A percentile compares a stretch with the other conserved stretches of the same genome.
Evolutionary conservation across 2,888 invertebrate genomes (phyloP).

Genomic region (Trichopoda pennipes): DNA sequence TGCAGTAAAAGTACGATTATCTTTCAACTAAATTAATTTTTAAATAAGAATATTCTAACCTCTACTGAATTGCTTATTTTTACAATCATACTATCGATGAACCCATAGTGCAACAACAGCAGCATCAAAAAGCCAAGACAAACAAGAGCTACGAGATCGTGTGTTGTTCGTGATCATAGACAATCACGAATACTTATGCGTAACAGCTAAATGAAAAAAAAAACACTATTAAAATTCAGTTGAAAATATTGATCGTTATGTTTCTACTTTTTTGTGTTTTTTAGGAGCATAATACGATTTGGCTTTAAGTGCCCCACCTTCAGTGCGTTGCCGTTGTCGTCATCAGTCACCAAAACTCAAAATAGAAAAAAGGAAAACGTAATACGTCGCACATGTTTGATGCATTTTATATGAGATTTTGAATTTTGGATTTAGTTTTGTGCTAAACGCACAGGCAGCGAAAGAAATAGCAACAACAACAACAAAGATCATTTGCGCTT

Average conservation of each 20-base stretch:
- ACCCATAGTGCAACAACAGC: conserved; percentile 43
- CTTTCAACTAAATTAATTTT: too few relatives aligned
- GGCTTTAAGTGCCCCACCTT: conserved; percentile 68
- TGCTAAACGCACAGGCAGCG: background rate
- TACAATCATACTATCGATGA: background rate
- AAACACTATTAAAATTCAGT: conserved; percentile 59
- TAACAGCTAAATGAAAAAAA: conserved; percentile 56
- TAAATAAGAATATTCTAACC: too few relatives aligned
- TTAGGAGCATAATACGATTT: conserved; percentile 52
- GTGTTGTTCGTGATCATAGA: conserved; percentile 57
- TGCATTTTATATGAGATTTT: conserved; percentile 55
- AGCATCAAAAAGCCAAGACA: conserved; percentile 27
- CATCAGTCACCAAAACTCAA: conserved; percentile 54
- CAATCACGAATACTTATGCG: conserved; percentile 67
- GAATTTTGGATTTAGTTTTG: conserved; percentile 50
- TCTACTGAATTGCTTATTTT: too few relatives aligned
- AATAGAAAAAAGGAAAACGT: conserved; percentile 19
- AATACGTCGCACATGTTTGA: conserved; percentile 38
- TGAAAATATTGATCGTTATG: conserved; percentile 57
- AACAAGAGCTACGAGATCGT: conserved; percentile 55
- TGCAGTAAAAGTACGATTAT: too few relatives aligned
- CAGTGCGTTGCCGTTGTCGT: conserved; percentile 59
- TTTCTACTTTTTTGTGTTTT: conserved; percentile 44
- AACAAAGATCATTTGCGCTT: conserved; percentile 61
- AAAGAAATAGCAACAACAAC: conserved; percentile 25